Percentiles rank a stretch among this genome's conserved stretches.
Evolutionary conservation across 2,888 invertebrate species (phyloP).

Genomic region (Amorpha juglandis): DNA sequence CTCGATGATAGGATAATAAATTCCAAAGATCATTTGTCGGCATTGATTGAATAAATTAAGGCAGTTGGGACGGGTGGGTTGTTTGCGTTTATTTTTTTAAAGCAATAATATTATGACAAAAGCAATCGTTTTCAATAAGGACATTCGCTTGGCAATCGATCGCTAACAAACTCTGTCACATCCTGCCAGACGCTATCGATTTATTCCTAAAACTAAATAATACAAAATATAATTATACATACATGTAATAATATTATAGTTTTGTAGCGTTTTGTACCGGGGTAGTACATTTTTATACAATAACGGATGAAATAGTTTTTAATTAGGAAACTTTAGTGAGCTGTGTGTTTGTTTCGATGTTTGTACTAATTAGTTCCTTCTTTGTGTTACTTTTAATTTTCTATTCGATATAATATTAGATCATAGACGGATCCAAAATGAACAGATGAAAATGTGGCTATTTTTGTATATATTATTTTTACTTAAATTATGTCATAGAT

Average conservation of each 20-base stretch:
- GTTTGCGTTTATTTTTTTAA: constrained; percentile 31
- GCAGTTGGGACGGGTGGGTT: constrained; percentile 28
- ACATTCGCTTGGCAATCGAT: constrained; percentile 35
- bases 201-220: constrained; percentile 42
- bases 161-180: constrained; percentile 32
- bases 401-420: constrained; percentile 59
- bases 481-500: constrained; percentile 81
- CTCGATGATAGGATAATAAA: constrained; percentile 35
- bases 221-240: constrained; percentile 40
- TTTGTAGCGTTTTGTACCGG: constrained; percentile 64
- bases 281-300: constrained; percentile 60
- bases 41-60: constrained; percentile 32
- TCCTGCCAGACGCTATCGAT: constrained; percentile 46
- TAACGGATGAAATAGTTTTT: constrained; percentile 36
- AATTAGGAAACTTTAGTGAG: constrained; percentile 48
- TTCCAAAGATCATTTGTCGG: constrained; percentile 51
- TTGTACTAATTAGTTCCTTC: constrained; percentile 59
- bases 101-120: constrained; percentile 33
- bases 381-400: constrained; percentile 48
- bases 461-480: constrained; percentile 82
- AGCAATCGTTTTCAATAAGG: constrained; percentile 30
- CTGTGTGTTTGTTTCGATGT: constrained; percentile 53
- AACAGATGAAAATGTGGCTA: constrained; percentile 74
- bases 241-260: constrained; percentile 44
- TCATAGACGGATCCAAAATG: constrained; percentile 62